These are phyloP conservation scores for Asbolus verrucosus DNA, from an alignment of 1,140 invertebrate genomes.

Conservation along the genomic window DNA sequence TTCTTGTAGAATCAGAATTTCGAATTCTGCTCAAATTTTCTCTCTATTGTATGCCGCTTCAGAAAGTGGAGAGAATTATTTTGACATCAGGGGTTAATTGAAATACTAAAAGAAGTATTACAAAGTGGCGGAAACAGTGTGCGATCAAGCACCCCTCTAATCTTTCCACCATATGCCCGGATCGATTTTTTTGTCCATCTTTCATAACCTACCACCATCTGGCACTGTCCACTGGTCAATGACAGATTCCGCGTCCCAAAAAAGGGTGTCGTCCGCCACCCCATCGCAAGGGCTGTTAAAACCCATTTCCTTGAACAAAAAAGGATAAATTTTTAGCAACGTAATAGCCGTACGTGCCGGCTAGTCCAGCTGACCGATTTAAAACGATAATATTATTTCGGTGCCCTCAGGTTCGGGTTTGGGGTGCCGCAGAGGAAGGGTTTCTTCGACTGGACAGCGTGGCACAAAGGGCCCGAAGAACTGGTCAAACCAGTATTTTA, in stretches of 20 bases:
- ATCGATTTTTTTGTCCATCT: constrained; percentile 3
- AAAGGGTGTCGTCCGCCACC: not conserved
- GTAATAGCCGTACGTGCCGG: constrained; percentile 1
- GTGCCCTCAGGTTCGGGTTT: constrained; percentile 20
- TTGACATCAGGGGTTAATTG: no score
- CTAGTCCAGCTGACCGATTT: constrained; percentile 34
- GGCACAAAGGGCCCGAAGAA: constrained; percentile 23
- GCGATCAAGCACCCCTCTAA: not conserved
- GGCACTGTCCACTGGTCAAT: constrained; percentile 22
- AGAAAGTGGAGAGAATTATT: no score
- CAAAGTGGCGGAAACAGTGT: no score
- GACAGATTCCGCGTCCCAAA: constrained; percentile 5
- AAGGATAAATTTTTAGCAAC: not conserved
- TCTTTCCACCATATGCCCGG: not conserved
- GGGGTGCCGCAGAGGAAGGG: constrained; percentile 11
- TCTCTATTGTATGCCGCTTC: no score
- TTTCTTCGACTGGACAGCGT: constrained; percentile 16
- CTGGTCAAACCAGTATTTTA: constrained; percentile 46
- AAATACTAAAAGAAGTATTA: no score
- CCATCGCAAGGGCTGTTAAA: not conserved
- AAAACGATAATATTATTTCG: constrained; percentile 38
- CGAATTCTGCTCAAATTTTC: no score
- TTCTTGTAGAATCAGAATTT: no score
- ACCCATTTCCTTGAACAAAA: not conserved
- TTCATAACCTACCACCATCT: constrained; percentile 10